Evolutionary conservation across 2,888 invertebrate species (phyloP).

Genomic region (Caenorhabditis becei): DNA sequence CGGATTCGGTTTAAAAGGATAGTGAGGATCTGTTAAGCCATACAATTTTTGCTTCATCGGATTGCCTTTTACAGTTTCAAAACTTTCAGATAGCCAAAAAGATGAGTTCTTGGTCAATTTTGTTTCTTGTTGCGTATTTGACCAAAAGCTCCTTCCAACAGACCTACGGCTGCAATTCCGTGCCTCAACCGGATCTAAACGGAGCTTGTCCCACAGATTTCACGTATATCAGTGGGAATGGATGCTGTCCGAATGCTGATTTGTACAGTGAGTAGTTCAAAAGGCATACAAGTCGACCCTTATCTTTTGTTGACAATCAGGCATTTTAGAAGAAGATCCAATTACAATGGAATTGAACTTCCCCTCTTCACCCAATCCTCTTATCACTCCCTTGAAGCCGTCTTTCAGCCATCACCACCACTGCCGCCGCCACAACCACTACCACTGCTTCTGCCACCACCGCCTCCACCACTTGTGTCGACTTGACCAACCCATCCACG

Average conservation of each 20-base stretch:
- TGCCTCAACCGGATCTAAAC: conserved; percentile 42
- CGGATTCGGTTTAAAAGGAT: conserved; percentile 26
- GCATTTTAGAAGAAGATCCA: background rate
- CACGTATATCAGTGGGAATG: conserved; percentile 43
- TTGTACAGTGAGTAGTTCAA: conserved; percentile 16
- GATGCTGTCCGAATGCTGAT: conserved; percentile 50
- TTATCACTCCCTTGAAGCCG: background rate
- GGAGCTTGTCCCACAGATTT: conserved; percentile 40
- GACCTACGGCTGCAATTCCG: conserved; percentile 34
- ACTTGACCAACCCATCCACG: conserved; percentile 41
- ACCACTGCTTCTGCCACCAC: conserved; percentile 10
- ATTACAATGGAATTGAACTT: background rate
- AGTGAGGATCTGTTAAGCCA: background rate
- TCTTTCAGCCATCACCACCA: conserved; percentile 43
- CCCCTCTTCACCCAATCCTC: background rate
- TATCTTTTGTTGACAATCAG: background rate
- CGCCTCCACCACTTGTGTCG: conserved; percentile 39
- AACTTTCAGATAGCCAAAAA: background rate
- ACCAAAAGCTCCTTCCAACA: conserved; percentile 6
- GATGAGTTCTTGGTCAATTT: background rate
- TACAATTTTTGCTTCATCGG: background rate
- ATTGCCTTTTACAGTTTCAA: conserved; percentile 1
- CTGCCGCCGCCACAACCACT: conserved; percentile 34
- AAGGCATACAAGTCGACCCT: background rate
- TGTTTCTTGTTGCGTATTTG: background rate